Conservation (phyloP, 2,113 vertebrate genomes). For the Tenebrosternarchus preto region DNA sequence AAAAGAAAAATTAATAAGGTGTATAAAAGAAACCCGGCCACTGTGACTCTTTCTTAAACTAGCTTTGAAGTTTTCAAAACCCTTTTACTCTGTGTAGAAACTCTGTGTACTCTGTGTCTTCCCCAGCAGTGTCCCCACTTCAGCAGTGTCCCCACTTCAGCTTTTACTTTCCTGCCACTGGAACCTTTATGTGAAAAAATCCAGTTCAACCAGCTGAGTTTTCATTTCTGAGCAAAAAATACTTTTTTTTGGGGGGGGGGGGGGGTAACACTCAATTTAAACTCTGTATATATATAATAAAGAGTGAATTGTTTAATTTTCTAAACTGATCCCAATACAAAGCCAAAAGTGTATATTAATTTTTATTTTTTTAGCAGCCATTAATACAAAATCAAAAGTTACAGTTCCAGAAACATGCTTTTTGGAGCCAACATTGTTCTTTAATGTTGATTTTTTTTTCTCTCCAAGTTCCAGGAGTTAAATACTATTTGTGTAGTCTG, state of each 20-base stretch:
- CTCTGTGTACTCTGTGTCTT: neutral
- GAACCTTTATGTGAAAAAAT: neutral
- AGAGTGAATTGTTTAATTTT: no score
- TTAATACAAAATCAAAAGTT: conserved; percentile 16
- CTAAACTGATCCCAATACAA: neutral
- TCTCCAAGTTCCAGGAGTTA: neutral
- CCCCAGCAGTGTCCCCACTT: neutral
- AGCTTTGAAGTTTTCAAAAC: neutral
- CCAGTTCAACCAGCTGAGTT: neutral
- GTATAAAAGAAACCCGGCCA: neutral
- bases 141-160: neutral
- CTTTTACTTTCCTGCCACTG: neutral
- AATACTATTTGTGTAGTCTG: neutral
- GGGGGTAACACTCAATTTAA: no score
- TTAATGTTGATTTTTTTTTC: neutral
- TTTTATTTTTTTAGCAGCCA: conserved; percentile 4
- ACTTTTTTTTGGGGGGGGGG: no score
- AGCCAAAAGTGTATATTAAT: neutral
- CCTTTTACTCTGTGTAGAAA: neutral
- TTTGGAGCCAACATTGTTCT: neutral
- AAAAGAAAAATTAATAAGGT: conserved; percentile 18
- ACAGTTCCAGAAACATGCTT: conserved; percentile 12
- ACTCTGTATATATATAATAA: no score
- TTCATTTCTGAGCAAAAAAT: no score
- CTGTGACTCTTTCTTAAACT: conserved; percentile 1